Evolutionary conservation across 2,113 vertebrate species (phyloP).

Genomic region (Morone saxatilis): DNA sequence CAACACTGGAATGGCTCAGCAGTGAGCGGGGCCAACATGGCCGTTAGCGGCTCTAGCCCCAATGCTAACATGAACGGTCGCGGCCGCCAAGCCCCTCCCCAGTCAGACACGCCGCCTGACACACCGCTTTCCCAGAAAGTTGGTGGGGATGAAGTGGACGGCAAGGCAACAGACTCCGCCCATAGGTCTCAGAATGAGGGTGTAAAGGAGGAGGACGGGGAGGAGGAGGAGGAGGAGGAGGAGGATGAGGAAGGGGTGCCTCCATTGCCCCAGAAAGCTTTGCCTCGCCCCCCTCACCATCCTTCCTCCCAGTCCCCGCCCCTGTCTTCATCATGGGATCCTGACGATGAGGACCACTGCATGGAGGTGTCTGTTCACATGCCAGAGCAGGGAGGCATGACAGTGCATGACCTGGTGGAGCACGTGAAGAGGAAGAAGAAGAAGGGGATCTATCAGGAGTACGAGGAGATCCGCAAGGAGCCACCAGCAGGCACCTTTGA

Average conservation of each 20-base stretch:
- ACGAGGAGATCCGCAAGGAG: constrained; percentile 88
- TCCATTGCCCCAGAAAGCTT: constrained; percentile 87
- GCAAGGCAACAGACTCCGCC: constrained; percentile 28
- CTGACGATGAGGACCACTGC: constrained; percentile 65
- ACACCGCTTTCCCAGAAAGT: constrained; percentile 81
- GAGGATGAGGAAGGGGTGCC: constrained; percentile 79
- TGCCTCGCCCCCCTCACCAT: constrained; percentile 79
- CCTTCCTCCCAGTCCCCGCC: constrained; percentile 69
- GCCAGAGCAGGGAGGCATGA: constrained; percentile 84
- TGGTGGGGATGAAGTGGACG: constrained; percentile 2
- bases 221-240: constrained; percentile 12
- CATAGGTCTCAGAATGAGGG: constrained; percentile 46
- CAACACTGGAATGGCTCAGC: constrained; percentile 88
- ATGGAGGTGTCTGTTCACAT: constrained; percentile 83
- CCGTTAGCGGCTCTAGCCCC: constrained; percentile 53
- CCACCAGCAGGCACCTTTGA: constrained; percentile 84
- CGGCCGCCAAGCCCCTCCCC: constrained; percentile 82
- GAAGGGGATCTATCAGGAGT: constrained; percentile 88
- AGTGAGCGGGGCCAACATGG: constrained; percentile 58
- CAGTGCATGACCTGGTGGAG: constrained; percentile 80
- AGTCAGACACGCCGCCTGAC: constrained; percentile 86
- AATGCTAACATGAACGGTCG: constrained; percentile 83
- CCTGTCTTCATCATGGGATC: constrained; percentile 71
- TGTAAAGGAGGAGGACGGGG: constrained; percentile 31
- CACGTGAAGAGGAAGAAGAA: constrained; percentile 85